Percentiles rank a stretch among this genome's conserved stretches.
phyloP scores from a whole-genome alignment of 2,797 vertebrate species.

The Pipistrellus pipistrellus region DNA sequence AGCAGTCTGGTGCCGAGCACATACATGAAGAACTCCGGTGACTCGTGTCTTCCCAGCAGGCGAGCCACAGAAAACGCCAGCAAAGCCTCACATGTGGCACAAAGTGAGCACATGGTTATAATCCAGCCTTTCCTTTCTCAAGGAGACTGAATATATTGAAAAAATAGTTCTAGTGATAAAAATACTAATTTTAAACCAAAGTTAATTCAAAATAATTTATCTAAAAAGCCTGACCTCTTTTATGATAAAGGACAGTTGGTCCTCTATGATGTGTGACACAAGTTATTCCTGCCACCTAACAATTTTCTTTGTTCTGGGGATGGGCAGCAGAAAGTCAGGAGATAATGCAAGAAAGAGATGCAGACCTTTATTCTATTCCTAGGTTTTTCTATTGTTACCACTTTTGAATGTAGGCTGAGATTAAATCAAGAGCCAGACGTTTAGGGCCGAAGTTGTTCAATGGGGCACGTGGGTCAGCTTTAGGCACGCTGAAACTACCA shows the following conservation, averaged over 20 bases:
- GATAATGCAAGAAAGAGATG: not conserved
- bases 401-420: slow-evolving; percentile 38
- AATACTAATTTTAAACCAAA: slow-evolving; percentile 44
- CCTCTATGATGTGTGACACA: not conserved
- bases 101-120: not conserved
- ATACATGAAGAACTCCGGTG: not conserved
- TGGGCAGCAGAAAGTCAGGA: not conserved
- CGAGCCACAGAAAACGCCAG: slow-evolving; percentile 18
- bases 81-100: not conserved
- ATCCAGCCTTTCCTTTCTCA: not conserved
- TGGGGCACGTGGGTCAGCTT: not conserved
- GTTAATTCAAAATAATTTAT: slow-evolving; percentile 34
- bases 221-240: slow-evolving; percentile 12
- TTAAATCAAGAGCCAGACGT: not conserved
- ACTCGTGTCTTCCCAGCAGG: not conserved
- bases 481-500: not conserved
- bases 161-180: not conserved
- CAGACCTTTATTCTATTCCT: not conserved
- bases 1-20: not conserved
- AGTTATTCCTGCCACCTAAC: slow-evolving; percentile 22
- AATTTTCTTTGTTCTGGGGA: slow-evolving; percentile 35
- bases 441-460: not conserved
- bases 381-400: slow-evolving; percentile 5
- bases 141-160: slow-evolving; percentile 7
- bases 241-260: not conserved